Evolutionary conservation across 2,797 vertebrate genomes (phyloP).

Genomic region (Ficedula albicollis): DNA sequence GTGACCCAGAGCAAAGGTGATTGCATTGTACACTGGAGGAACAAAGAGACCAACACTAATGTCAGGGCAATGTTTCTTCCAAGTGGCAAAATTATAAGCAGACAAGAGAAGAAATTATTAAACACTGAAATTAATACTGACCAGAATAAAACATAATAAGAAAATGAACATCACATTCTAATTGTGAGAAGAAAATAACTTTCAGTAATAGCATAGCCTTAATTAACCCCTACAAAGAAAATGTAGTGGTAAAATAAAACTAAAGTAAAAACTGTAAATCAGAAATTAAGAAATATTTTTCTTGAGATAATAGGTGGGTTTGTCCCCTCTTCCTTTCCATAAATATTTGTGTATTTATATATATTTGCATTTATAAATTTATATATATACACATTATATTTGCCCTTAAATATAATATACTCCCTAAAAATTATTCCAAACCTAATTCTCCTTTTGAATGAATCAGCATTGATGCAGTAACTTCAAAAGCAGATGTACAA

Average conservation of each 20-base stretch:
- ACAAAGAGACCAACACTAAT: neutral
- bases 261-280: neutral
- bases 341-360: neutral
- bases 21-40: neutral
- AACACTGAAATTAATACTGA: neutral
- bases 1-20: neutral
- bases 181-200: constrained; percentile 17
- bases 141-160: neutral
- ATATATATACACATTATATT: neutral
- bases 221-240: neutral
- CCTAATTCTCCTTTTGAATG: neutral
- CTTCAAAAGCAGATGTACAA: constrained; percentile 9
- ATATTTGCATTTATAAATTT: neutral
- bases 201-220: neutral
- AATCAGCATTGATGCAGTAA: neutral
- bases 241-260: neutral
- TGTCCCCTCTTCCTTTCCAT: neutral
- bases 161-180: neutral
- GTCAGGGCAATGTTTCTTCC: neutral
- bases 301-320: neutral
- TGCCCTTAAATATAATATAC: neutral
- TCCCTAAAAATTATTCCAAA: neutral
- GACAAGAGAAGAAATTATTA: neutral
- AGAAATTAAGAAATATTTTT: neutral
- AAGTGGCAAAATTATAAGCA: neutral